These are phyloP conservation scores for Cosmia pyralina DNA, from an alignment of 2,888 invertebrate genomes.

Conservation along the genomic window DNA sequence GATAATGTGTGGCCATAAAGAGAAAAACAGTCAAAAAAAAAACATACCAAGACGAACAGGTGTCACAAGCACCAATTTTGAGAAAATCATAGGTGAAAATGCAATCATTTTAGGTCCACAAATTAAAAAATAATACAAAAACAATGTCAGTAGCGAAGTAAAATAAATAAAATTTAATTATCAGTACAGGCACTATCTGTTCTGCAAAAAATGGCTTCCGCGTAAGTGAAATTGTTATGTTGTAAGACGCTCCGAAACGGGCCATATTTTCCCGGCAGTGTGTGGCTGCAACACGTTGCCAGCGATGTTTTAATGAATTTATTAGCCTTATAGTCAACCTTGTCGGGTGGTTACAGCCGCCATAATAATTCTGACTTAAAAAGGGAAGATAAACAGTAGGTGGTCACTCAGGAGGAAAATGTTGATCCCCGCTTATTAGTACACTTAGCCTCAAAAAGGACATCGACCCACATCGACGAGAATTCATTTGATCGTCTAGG, in stretches of 20 bases:
- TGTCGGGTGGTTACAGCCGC: no score
- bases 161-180: not conserved
- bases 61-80: conserved; percentile 7
- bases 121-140: conserved; percentile 19
- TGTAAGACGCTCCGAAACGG: not conserved
- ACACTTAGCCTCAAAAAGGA: no score
- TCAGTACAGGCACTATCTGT: conserved; percentile 5
- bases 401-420: no score
- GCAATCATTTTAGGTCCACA: not conserved
- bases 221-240: conserved; percentile 31
- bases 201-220: conserved; percentile 37
- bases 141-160: conserved; percentile 37
- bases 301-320: not conserved
- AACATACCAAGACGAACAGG: conserved; percentile 11
- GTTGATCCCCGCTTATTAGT: no score
- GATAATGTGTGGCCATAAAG: not conserved
- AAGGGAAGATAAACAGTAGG: no score
- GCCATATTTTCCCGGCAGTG: not conserved
- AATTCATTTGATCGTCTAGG: no score
- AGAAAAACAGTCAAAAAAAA: conserved; percentile 23
- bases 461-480: no score
- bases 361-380: no score
- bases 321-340: no score
- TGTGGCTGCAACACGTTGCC: not conserved
- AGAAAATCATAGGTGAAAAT: conserved; percentile 10